Percentiles rank a stretch among this genome's conserved stretches.
phyloP scores from a whole-genome alignment of 2,797 vertebrate species.

The Sebastes cheni region DNA sequence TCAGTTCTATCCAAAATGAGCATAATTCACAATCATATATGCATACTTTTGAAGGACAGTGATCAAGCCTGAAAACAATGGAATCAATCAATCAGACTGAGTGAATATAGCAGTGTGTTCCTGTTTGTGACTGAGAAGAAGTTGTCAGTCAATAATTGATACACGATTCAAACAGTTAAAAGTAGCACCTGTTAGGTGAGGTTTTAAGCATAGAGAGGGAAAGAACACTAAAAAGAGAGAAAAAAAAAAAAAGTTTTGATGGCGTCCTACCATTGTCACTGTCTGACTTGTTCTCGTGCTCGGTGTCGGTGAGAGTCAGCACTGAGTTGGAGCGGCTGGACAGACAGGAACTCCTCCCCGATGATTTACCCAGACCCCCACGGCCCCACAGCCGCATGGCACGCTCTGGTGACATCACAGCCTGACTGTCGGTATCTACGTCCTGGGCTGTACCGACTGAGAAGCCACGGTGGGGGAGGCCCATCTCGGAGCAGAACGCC shows the following conservation, averaged over 20 bases:
- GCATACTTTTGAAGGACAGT: not conserved
- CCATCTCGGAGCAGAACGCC: conserved; percentile 96
- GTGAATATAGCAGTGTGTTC: too few species aligned
- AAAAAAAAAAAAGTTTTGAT: not conserved
- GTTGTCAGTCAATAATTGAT: not conserved
- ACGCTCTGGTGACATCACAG: conserved; percentile 96
- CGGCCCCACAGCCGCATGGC: conserved; percentile 96
- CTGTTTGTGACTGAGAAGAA: not conserved
- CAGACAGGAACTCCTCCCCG: conserved; percentile 91
- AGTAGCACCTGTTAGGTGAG: not conserved
- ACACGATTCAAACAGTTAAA: not conserved
- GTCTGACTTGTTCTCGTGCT: conserved; percentile 99
- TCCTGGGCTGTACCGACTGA: conserved; percentile 91
- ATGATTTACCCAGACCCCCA: conserved; percentile 82
- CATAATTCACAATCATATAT: not conserved
- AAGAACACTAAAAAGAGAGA: not conserved
- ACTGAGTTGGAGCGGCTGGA: conserved; percentile 98
- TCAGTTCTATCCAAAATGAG: not conserved
- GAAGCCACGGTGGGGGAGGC: conserved; percentile 95
- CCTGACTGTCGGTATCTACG: conserved; percentile 89
- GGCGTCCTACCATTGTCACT: conserved; percentile 92
- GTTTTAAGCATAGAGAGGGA: not conserved
- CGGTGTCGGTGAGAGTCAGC: conserved; percentile 96
- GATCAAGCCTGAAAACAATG: not conserved
- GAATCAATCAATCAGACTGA: not conserved